A percentile compares a stretch with the other conserved stretches of the same genome.
Evolutionary conservation across 1,140 invertebrate species (phyloP).

Genomic region (roundworm (Caenorhabditis elegans)): WBcel235 BX284604.4:6027001-6027500

Average conservation of each 20-base stretch:
- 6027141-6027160: constrained; percentile 42
- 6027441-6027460: constrained; percentile 48
- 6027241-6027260: constrained; percentile 15
- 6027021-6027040: no score
- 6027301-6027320: not conserved
- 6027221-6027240: not conserved
- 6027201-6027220: not conserved
- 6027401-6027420: constrained; percentile 31
- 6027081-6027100: constrained; percentile 40
- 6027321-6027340: not conserved
- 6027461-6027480: constrained; percentile 48
- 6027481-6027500: constrained; percentile 45
- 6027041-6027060: no score
- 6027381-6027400: not conserved
- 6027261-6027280: constrained; percentile 26
- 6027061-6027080: not conserved
- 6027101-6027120: constrained; percentile 49
- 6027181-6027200: constrained; percentile 18
- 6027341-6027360: no score
- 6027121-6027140: constrained; percentile 46
- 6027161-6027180: constrained; percentile 36
- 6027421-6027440: constrained; percentile 44
- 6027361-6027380: not conserved
- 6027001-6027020: no score
- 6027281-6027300: not conserved